Evolutionary conservation across 23 tunicate species (phyloP), one percentile per base, ranked within the genome.

Genomic region (Ascidia mentula): DNA sequence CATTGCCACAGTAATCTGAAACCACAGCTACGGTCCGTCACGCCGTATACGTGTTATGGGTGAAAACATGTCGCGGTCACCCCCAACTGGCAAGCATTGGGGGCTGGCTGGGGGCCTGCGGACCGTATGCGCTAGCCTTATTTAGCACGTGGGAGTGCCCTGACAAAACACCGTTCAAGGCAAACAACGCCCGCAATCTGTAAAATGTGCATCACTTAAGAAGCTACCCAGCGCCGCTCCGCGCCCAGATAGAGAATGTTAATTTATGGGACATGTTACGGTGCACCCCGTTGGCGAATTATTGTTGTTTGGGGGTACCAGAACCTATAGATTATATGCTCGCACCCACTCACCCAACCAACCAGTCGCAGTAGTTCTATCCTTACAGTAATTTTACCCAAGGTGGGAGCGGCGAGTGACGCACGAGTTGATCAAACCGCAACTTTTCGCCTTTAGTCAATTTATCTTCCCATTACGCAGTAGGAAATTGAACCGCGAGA

Each of bases 21-120:
- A 53, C 65, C 65, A 53, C 65, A 53, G 65, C 65, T 53, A 53
- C 65, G 65, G 28, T 53, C 65, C 65, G 65, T 53, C 65, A 53
- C 65, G 65, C 65, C 24, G 65, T 26, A n/a, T 26, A 9, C 65
- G 28, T 53, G 65, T 53, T 53, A 53, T 53, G 65, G 65, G 65
- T 53, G 65, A 53, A 53, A 53, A 53, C 65, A 53, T 53, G 65
- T 53, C 65, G 65, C 13, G 65, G 65, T 53, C 65, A 53, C 65
- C 65, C 65, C 24, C 65, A 53, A 53, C 65, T 53, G 65, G 24
- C 22, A 53, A 53, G 13, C 65, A 20, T 26, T 26, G 65, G 24
- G 65, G 24, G 65, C 13, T 53, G 65, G 65, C 28, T 28, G 65
- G 65, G 65, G 65, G 13, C 65, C 24, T n/a, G n/a, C n/a, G n/a